phyloP scores from a whole-genome alignment of 2,113 vertebrate genomes.

The Dipodomys stephensi region DNA sequence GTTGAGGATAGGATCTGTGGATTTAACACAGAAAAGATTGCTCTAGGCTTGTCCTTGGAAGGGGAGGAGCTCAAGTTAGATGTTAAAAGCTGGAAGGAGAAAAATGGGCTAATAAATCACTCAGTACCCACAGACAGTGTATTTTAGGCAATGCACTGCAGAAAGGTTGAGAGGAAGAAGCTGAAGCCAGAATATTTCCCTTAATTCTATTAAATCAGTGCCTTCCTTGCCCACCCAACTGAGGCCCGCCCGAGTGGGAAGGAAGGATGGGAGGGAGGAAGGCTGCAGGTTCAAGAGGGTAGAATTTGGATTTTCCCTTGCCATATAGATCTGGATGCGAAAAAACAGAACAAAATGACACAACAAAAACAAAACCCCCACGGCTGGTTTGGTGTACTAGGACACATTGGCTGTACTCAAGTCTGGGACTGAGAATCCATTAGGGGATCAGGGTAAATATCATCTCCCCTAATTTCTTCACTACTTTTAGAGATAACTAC shows the following conservation, averaged over 20 bases:
- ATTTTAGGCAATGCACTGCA: neutral
- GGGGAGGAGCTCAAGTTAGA: neutral
- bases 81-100: conserved; percentile 37
- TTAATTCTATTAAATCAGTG: neutral
- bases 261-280: neutral
- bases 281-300: neutral
- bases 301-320: neutral
- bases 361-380: too few relatives aligned
- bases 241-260: neutral
- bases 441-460: neutral
- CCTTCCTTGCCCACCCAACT: neutral
- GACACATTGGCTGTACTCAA: neutral
- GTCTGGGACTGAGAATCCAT: neutral
- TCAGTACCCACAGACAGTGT: neutral
- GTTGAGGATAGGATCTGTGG: neutral
- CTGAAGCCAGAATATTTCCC: neutral
- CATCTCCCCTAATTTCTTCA: neutral
- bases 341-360: neutral
- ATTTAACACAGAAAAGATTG: neutral
- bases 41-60: neutral
- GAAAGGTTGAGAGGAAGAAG: neutral
- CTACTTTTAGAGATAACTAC: neutral
- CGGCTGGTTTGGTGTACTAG: neutral
- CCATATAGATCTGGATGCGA: neutral
- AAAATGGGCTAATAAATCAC: conserved; percentile 33